Base-by-base conservation (phyloP, 2,888 invertebrate genomes). In the Stenurella melanura region DNA sequence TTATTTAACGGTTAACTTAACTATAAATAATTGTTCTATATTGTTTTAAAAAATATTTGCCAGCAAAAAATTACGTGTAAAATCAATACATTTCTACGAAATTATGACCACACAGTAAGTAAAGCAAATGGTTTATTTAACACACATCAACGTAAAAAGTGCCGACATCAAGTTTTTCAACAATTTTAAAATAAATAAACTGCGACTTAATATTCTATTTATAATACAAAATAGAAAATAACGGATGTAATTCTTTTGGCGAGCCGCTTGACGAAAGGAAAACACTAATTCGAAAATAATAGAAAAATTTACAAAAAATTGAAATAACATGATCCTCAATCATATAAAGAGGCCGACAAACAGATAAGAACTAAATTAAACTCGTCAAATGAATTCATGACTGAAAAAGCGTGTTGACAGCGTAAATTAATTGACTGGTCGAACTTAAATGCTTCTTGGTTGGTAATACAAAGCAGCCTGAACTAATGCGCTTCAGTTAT, bases 221-320 rank as follows among this genome's bases (percentile, higher is more conserved):
- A 73, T 58, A 73, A 42, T 30, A 15, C 18, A 68, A 67, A 67
- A 74, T 57, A 74, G 58, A 21, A 30, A 18, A 50, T 67, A 57
- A 74, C 74, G 68, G 74, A 60, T 34, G 63, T 34, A 50, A 17
- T 63, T n/a, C 50, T 74, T 74, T 74, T 38, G 38, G 68, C 68
- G 19, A 56, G 64, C 60, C 64, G 66, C 57, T 34, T 21, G 21
- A 21, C 12, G n/a, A 30, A 58, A 34, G 42, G 66, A 61, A 67
- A 60, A 68, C 58, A 21, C 76, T 76, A 78, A 80, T 80, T 80
- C 66, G 75, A 76, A 78, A 80, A 80, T 80, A 78, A 80, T 78
- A 80, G 76, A 77, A 76, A 76, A 76, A 78, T 42, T 72, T 69
- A 74, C 76, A 73, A 80, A 80, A 80, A 80, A 76, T 63, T 67